phyloP scores from a whole-genome alignment of 2,888 invertebrate genomes.

The Mythimna ferrago region DNA sequence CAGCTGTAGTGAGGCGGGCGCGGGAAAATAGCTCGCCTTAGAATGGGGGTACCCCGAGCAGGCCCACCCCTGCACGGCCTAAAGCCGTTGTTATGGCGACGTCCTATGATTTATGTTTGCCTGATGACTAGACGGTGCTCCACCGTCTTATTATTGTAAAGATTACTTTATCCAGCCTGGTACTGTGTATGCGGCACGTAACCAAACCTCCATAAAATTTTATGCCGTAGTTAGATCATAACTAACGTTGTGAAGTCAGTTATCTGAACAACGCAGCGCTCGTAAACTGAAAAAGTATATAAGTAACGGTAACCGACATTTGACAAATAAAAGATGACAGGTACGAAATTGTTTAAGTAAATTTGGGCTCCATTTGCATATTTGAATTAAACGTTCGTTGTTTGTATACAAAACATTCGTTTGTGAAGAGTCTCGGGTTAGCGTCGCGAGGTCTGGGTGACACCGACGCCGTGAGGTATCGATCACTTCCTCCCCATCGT shows the following conservation, averaged over 20 bases:
- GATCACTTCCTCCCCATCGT: constrained; percentile 58
- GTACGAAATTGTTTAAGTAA: constrained; percentile 45
- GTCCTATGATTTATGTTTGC: constrained; percentile 81
- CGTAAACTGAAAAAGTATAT: constrained; percentile 57
- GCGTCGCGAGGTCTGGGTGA: constrained; percentile 42
- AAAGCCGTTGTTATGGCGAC: constrained; percentile 82
- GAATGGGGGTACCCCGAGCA: constrained; percentile 68
- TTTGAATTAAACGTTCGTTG: constrained; percentile 55
- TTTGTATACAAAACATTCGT: constrained; percentile 62
- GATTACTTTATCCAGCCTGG: constrained; percentile 48
- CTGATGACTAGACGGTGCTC: constrained; percentile 73
- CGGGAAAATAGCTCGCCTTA: constrained; percentile 77
- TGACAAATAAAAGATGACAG: constrained; percentile 48
- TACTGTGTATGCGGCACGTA: constrained; percentile 44
- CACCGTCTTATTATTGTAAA: constrained; percentile 53
- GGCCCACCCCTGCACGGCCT: constrained; percentile 74
- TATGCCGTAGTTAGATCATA: constrained; percentile 55
- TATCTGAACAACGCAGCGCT: constrained; percentile 55
- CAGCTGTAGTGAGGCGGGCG: constrained; percentile 80
- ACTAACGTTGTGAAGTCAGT: constrained; percentile 57
- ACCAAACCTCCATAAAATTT: constrained; percentile 57
- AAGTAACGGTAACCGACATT: constrained; percentile 60
- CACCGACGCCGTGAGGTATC: constrained; percentile 56
- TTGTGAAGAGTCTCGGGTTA: constrained; percentile 32
- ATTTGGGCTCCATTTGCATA: constrained; percentile 44